Evolutionary conservation across 2,888 invertebrate genomes (phyloP).

Genomic region (Leptinotarsa rubiginosa): DNA sequence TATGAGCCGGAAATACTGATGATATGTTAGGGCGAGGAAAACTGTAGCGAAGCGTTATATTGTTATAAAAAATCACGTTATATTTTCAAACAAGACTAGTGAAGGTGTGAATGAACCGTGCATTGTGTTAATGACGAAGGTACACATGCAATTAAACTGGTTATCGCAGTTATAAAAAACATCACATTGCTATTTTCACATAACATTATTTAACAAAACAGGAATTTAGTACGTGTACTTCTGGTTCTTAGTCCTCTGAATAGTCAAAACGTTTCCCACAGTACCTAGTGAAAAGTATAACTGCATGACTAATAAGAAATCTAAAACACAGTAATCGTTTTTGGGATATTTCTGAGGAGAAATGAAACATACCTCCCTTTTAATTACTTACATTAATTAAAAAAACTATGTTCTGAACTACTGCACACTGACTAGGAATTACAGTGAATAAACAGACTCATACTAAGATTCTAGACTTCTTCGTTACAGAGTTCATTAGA

Average conservation of each 20-base stretch:
- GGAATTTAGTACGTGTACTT: slow-evolving; percentile 9
- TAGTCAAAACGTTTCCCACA: no score
- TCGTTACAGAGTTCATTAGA: no score
- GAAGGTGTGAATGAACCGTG: slow-evolving; percentile 13
- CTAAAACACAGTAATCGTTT: no score
- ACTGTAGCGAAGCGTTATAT: not conserved
- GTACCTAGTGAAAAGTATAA: not conserved
- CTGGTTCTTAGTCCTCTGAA: not conserved
- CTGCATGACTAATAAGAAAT: not conserved
- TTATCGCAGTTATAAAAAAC: not conserved
- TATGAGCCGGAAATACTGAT: no score
- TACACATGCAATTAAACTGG: slow-evolving; percentile 11
- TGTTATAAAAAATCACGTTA: slow-evolving; percentile 5
- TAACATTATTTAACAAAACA: not conserved
- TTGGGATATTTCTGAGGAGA: no score
- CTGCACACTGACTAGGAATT: no score
- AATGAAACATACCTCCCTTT: no score
- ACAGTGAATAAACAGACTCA: no score
- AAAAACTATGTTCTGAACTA: no score
- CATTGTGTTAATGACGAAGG: slow-evolving; percentile 2
- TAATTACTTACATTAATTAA: no score
- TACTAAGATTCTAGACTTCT: no score
- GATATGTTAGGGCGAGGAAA: no score
- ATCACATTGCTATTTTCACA: slow-evolving; percentile 7
- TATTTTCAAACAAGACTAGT: not conserved